Percentiles rank a stretch among this genome's conserved stretches.
Conservation (phyloP, 2,888 invertebrate species). For the Brenthis ino region DNA sequence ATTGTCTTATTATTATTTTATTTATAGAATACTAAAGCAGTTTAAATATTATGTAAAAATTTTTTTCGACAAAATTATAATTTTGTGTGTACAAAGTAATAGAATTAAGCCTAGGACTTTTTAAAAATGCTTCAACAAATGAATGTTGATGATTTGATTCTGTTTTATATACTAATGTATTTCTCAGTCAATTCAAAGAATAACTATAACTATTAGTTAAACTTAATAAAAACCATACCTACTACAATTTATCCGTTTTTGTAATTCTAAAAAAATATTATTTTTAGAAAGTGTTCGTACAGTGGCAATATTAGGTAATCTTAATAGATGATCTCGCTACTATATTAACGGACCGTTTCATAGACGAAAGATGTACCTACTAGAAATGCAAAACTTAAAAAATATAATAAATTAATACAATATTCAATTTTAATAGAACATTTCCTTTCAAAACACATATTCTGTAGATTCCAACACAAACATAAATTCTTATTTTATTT, state of each 20-base stretch:
- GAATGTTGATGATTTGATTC: too few species aligned
- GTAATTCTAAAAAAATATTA: constrained; percentile 16
- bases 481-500: background rate
- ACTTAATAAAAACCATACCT: too few species aligned
- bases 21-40: background rate
- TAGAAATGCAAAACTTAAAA: constrained; percentile 22
- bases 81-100: too few species aligned
- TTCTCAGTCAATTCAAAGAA: too few species aligned
- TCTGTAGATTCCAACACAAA: background rate
- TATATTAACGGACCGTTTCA: constrained; percentile 49
- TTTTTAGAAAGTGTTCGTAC: constrained; percentile 62
- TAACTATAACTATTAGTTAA: too few species aligned
- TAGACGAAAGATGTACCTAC: constrained; percentile 12
- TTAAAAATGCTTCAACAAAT: too few species aligned
- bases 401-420: background rate
- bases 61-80: too few species aligned
- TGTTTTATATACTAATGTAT: too few species aligned
- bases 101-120: too few species aligned
- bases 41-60: too few species aligned
- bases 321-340: constrained; percentile 70
- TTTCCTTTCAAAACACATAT: too few species aligned
- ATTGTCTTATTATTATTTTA: background rate
- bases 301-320: constrained; percentile 70
- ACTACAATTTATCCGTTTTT: constrained; percentile 13
- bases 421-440: too few species aligned